Base-by-base conservation (phyloP, 2,797 vertebrate genomes). In the Syngnathus rostellatus region DNA sequence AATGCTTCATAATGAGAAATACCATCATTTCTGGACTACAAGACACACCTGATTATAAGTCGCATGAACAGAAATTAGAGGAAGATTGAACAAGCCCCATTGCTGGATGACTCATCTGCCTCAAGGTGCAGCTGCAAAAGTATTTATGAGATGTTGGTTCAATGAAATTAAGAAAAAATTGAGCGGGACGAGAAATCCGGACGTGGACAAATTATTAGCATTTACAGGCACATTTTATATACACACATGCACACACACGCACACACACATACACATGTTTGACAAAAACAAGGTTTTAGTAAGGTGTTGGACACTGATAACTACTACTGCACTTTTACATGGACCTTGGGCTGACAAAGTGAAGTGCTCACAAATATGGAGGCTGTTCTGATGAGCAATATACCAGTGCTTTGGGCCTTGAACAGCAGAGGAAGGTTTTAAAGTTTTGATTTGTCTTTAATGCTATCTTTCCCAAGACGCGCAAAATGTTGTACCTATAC, bases 1-100 rank as follows among this genome's bases (percentile, higher is more conserved):
- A 88, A 84, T 77, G 74, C 75, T 45, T 75, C 77, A 85, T 88
- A 87, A 86, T 89, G 77, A 86, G 72, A 64, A 75, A 71, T 82
- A 85, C 86, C 83, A 78, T 83, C 69, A 25, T 11, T 17, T 80
- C 71, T 65, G 65, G 31, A 31, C 31, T 31, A 31, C 31, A 31
- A 31, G 31, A 31, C 31, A 31, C 31, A 31, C 31, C 31, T 31
- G 31, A 31, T 31, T 31, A 31, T 31, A 31, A 31, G 31, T 31
- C 31, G 31, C 3, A 31, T 31, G 31, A 31, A 4, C 31, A 31
- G 3, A 31, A 31, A 31, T 31, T 3, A 31, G 31, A 4, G 31
- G 31, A 31, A 4, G 3, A 31, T 31, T 31, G 2, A 31, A 31
- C 31, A 31, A 31, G 31, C 31, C 31, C 31, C 31, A 31, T 77